These are phyloP conservation scores for Epinephelus awoara DNA, from an alignment of 2,797 vertebrate genomes.

Conservation along the genomic window DNA sequence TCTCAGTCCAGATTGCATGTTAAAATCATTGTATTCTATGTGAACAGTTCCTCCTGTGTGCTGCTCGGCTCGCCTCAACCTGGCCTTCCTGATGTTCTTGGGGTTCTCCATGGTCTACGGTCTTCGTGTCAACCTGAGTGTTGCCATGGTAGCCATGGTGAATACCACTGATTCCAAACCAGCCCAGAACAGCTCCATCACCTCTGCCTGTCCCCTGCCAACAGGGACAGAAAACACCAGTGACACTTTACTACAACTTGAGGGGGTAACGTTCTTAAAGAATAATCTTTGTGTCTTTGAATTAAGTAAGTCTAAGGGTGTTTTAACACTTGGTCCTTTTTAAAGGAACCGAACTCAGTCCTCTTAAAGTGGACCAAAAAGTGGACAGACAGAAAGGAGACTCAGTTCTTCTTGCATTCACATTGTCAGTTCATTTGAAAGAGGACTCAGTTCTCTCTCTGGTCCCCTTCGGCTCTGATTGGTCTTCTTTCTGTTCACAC, in stretches of 20 bases:
- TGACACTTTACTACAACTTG: conserved; percentile 60
- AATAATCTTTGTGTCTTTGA: background rate
- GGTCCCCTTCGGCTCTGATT: too few relatives aligned
- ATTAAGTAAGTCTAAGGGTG: too few relatives aligned
- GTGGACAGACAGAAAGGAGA: too few relatives aligned
- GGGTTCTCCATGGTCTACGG: conserved; percentile 89
- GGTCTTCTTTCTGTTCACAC: too few relatives aligned
- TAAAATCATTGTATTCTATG: background rate
- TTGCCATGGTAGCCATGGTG: conserved; percentile 92
- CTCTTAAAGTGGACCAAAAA: too few relatives aligned
- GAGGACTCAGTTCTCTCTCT: too few relatives aligned
- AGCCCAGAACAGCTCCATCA: conserved; percentile 55
- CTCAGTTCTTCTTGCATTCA: too few relatives aligned
- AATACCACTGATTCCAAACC: conserved; percentile 76
- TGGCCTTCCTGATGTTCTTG: conserved; percentile 90
- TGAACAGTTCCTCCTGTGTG: conserved; percentile 78
- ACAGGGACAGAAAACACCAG: conserved; percentile 47
- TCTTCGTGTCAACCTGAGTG: conserved; percentile 91
- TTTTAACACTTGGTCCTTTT: too few relatives aligned
- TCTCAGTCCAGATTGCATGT: background rate
- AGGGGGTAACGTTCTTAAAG: conserved; percentile 72
- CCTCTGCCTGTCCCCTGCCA: conserved; percentile 71
- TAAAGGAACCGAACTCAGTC: too few relatives aligned
- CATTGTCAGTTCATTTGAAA: too few relatives aligned
- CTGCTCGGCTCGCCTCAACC: conserved; percentile 87